Base-by-base conservation (phyloP, 2,888 invertebrate genomes). In the Epistrophe eligans region DNA sequence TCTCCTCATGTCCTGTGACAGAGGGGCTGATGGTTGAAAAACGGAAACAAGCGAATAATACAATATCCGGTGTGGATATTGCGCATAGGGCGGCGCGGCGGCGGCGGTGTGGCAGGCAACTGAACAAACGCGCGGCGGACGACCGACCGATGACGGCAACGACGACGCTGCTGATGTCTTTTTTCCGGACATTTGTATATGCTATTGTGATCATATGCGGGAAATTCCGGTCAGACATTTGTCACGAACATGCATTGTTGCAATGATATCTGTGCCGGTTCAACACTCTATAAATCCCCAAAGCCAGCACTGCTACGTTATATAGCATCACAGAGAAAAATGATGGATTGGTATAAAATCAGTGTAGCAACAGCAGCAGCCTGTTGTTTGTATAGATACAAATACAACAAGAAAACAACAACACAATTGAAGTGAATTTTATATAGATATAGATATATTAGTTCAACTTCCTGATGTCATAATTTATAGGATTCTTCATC, bases 11-110 rank as follows among this genome's bases (percentile, higher is more conserved):
- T 35, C 40, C 5, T 71, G 35, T 60, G 55, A 43, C 62, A 32
- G 48, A 40, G 48, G 71, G 50, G 45, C 58, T 76, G 43, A 5
- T 38, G 10, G 48, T 83, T 79, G 73, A 74, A 77, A 58, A 85
- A 58, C 84, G 67, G 82, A 77, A 74, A 74, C 85, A 73, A 77
- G 77, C 73, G 81, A 82, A 85, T 74, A 85, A 85, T 85, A 77
- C 82, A 82, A 85, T 85, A 85, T 85, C 85, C 85, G 72, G 77
- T 77, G 66, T 45, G 66, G 67, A 62, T 58, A 81, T 60, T 67
- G 84, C 77, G 77, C 77, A 82, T 71, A 35, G 72, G 50, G 62
- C 62, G 43, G 38, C 43, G 32, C n/a, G n/a, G n/a, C n/a, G n/a
- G n/a, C n/a, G 32, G 24, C 24, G 24, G 3, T 24, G 24, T 40